Base-by-base conservation (phyloP, 2,113 vertebrate genomes). In the Serilophus lunatus region DNA sequence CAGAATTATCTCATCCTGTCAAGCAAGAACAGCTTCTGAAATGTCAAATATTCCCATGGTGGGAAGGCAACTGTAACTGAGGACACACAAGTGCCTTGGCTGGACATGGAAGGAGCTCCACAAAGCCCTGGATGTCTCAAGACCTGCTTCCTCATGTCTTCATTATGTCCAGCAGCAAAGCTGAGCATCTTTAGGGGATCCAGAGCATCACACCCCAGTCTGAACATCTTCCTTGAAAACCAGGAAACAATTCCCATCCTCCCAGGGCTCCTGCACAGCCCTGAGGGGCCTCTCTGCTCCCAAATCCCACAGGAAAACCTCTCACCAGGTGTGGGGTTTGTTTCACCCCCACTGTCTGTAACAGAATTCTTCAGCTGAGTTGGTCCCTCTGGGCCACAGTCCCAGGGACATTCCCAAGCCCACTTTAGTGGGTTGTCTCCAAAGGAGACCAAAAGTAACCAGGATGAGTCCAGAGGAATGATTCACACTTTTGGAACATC, bases 301-400 rank as follows among this genome's bases (percentile, higher is more conserved):
- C 19, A 9, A 31, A 3, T 31, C 61, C 60, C 45, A 8, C 0
- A 0, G 69, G 15, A 63, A 19, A 22, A 0, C 35, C n/a, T 19
- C 20, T 56, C 3, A 1, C 19, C 64, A 45, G n/a, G 7, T 0
- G 2, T 12, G 40, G 79, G 49, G 4, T 31, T 40, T n/a, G 26
- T 9, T 35, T 18, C 24, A 3, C 8, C 13, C 26, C 22, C 25
- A 8, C 47, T 45, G 7, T 13, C 22, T 24, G 25, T 16, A 70
- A 31, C 19, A 19, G n/a, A 14, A 36, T 7, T 45, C 57, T 50
- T 51, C 36, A 13, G 3, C 42, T 18, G 36, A 65, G 44, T 33
- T 24, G 65, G 9, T 6, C 24, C 3, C 61, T 3, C 61, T 23
- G 44, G 31, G 18, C 26, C 33, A 18, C 24, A 14, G 12, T 18